Evolutionary conservation across 2,113 vertebrate species (phyloP), one percentile per base, ranked within the genome.

Genomic region (Calidris pugnax): DNA sequence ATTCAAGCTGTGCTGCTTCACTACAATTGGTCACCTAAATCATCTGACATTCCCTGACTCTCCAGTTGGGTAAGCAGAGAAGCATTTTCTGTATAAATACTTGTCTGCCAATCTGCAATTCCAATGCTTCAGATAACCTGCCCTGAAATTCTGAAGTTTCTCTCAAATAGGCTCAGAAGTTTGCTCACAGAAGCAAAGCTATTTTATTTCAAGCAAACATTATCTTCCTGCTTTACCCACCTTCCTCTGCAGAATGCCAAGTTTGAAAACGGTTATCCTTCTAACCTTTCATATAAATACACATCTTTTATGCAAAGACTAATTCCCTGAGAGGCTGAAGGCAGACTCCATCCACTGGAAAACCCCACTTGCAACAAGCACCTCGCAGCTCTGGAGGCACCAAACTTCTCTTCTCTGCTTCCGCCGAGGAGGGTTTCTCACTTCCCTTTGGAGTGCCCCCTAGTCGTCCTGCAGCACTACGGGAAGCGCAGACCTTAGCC

Each of bases 1-100:
- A 87, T 48, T 89, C 83, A 92, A 85, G 56, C 48, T 63, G 89
- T 39, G 48, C 64, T 92, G 26, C 84, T 92, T 92, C 41, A 69
- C 45, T 79, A 32, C 53, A 81, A 55, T 87, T 94, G 87, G 67
- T 80, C 90, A 75, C 3, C 68, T 48, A 80, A 81, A 78, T n/a
- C 79, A 73, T 60, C 84, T 93, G 80, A 86, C n/a, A 27, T 78
- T 59, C 74, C 51, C 67, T 55, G 22, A 12, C 47, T 85, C 78
- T 75, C 73, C 79, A 59, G 41, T 6, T 82, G 85, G 55, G 60
- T 59, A 82, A 88, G 75, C 6, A 87, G 41, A 35, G 1, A 33
- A 72, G 9, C 33, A 35, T 75, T 93, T 95, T 92, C 87, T 88
- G 10, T 55, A 76, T 20, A 69, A 92, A 82, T 80, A 74, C 12